phyloP scores from a whole-genome alignment of 2,113 vertebrate genomes.

The Leptocoma aspasia region DNA sequence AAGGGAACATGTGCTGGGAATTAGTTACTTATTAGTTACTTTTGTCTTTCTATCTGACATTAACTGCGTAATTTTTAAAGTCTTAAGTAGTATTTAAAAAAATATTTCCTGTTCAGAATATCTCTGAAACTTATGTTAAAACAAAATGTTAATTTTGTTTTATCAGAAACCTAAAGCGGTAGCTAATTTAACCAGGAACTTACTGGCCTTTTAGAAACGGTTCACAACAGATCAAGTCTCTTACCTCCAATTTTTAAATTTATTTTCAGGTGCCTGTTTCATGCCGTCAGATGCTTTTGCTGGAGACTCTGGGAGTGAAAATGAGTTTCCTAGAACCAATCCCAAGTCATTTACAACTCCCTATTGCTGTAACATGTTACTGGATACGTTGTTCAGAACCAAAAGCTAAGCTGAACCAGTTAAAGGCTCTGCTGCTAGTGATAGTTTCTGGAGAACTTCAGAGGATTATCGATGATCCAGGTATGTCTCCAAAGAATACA shows the following conservation, averaged over 20 bases:
- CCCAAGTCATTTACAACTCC: constrained; percentile 71
- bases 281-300: constrained; percentile 65
- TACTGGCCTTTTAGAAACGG: background rate
- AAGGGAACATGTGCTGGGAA: background rate
- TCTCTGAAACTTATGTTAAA: background rate
- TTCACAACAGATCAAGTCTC: background rate
- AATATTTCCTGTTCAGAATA: background rate
- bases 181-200: background rate
- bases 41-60: background rate
- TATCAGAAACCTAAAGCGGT: background rate
- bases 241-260: background rate
- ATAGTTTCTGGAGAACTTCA: constrained; percentile 70
- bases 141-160: background rate
- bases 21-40: background rate
- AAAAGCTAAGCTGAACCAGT: constrained; percentile 59
- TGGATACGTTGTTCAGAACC: constrained; percentile 74
- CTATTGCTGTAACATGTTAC: constrained; percentile 76
- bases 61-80: background rate
- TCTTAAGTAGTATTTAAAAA: background rate
- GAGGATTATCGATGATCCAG: background rate
- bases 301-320: constrained; percentile 74
- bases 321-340: constrained; percentile 40
- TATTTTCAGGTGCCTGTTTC: constrained; percentile 59
- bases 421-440: constrained; percentile 80
- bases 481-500: constrained; percentile 38